Evolutionary conservation across 2,888 invertebrate species (phyloP).

Genomic region (Entomobrya proxima): DNA sequence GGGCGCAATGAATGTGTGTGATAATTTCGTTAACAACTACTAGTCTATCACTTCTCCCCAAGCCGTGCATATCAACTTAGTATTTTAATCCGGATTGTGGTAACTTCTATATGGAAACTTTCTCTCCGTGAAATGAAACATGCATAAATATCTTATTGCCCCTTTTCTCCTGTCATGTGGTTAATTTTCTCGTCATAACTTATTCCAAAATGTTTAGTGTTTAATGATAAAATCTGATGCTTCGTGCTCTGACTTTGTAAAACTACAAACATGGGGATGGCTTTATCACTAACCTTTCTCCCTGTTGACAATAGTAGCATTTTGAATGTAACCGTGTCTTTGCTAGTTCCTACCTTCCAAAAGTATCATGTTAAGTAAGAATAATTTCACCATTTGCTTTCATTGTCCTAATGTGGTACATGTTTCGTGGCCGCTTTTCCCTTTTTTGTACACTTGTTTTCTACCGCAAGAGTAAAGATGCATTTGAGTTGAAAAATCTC

Average conservation of each 20-base stretch:
- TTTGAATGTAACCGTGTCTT: too few species aligned
- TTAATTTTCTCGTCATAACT: conserved; percentile 36
- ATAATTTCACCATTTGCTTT: background rate
- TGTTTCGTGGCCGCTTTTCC: background rate
- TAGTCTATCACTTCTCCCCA: too few species aligned
- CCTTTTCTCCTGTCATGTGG: background rate
- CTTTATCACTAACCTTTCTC: too few species aligned
- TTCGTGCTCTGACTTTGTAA: conserved; percentile 26
- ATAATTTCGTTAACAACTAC: too few species aligned
- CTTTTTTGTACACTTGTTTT: background rate
- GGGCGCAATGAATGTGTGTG: background rate
- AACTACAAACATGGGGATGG: too few species aligned
- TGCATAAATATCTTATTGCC: too few species aligned
- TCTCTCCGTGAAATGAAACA: too few species aligned
- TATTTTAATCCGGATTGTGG: too few species aligned
- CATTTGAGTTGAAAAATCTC: conserved; percentile 29
- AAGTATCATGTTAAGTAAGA: too few species aligned
- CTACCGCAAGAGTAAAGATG: background rate
- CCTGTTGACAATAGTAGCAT: too few species aligned
- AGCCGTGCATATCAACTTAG: too few species aligned
- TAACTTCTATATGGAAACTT: background rate
- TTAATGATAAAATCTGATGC: background rate
- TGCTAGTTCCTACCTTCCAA: too few species aligned
- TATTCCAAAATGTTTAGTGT: background rate
- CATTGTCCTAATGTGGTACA: background rate